Evolutionary conservation across 2,888 invertebrate genomes (phyloP), one percentile per base, ranked within the genome.

Genomic region (Onchidella celtica): DNA sequence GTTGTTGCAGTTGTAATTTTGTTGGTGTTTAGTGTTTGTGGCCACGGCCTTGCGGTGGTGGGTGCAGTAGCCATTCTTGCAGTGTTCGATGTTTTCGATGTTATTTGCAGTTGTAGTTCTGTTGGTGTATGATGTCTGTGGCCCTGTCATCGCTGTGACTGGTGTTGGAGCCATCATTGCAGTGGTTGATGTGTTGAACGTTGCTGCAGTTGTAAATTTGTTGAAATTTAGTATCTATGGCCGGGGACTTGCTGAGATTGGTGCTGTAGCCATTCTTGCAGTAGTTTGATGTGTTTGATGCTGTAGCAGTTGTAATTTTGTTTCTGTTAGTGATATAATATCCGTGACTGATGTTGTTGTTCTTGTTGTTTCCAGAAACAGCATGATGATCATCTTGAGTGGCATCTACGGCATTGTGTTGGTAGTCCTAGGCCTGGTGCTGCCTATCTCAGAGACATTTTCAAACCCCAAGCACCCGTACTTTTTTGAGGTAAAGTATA

Each of bases 391-490:
- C 32, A 82, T 84, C 21, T 36, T 86, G 27, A 85, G 85, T 36
- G 85, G 84, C 2, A 75, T 85, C 66, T 87, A 87, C 68, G 87
- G 84, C 0, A 74, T 87, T 11, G 17, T 84, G 2, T 57, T 87
- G 3, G 84, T 86, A 14, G 84, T 86, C 3, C 77, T 87, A 6
- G 87, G 87, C 11, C 83, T 85, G 11, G 87, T 87, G 17, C 70
- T 87, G 38, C 87, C 87, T 1, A 81, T 87, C 2, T 75, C 85
- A 4, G 86, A 87, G 75, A 83, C 84, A 0, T 87, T 86, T 73
- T 73, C 83, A 6, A 40, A 81, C 29, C 55, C 74, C 2, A 76
- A 83, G 24, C 76, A 82, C 11, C 82, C 85, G 2, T 81, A 80
- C 74, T 79, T 85, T 57, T 86, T 86, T 70, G 86, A 87, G 83